These are phyloP conservation scores for Cherax destructor DNA, from an alignment of 1,140 invertebrate genomes.

Conservation along the genomic window DNA sequence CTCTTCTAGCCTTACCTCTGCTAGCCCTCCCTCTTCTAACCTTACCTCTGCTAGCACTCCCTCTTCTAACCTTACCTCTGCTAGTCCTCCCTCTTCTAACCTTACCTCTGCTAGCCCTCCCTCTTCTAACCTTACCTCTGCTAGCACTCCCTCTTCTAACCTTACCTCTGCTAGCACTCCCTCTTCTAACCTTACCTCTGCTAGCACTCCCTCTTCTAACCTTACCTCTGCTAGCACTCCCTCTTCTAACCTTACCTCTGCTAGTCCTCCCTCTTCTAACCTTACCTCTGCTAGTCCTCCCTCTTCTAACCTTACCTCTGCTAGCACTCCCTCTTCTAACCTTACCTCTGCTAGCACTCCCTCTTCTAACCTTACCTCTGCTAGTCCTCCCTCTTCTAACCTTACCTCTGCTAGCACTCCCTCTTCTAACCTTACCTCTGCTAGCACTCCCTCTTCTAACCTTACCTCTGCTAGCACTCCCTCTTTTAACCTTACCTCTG, in stretches of 20 bases:
- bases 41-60: no score
- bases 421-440: background rate
- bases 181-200: background rate
- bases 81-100: background rate
- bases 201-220: background rate
- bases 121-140: background rate
- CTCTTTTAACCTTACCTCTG: background rate
- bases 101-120: background rate
- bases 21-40: no score
- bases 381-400: background rate
- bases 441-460: no score
- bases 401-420: background rate
- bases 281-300: background rate
- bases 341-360: background rate
- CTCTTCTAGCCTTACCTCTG: no score
- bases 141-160: no score
- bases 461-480: no score
- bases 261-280: background rate
- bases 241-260: background rate
- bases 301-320: background rate
- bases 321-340: background rate
- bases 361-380: background rate
- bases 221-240: background rate
- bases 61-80: background rate
- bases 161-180: background rate